A percentile compares a stretch with the other conserved stretches of the same genome.
Conservation (phyloP, 2,797 vertebrate species). For the Mionectes olivaceus region DNA sequence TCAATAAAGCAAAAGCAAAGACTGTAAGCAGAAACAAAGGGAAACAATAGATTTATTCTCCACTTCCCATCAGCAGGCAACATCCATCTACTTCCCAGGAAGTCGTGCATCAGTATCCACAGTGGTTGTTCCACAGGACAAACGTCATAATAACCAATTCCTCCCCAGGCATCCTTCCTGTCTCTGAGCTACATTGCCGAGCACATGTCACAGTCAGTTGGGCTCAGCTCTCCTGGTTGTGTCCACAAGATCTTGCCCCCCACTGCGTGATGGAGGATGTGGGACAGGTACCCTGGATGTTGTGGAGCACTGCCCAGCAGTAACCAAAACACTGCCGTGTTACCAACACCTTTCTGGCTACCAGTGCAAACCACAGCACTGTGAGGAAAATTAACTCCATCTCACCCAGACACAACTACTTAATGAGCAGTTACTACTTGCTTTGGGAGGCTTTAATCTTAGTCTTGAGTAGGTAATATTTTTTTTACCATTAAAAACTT, state of each 20-base stretch:
- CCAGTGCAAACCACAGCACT: neutral
- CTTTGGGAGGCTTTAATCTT: neutral
- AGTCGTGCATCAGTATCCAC: neutral
- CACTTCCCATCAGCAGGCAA: neutral
- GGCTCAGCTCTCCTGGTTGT: neutral
- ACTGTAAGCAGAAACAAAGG: neutral
- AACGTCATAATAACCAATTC: neutral
- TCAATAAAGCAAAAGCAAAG: neutral
- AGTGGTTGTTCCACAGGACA: neutral
- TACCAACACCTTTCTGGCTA: neutral
- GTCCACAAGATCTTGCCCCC: neutral
- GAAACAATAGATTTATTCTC: neutral
- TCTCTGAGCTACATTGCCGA: neutral
- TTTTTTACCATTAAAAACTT: neutral
- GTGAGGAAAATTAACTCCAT: neutral
- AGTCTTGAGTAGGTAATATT: neutral
- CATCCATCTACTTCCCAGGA: neutral
- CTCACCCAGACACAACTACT: neutral
- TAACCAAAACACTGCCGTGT: accelerated
- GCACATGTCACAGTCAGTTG: neutral
- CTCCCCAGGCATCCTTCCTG: neutral
- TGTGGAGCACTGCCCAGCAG: neutral
- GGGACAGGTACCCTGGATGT: neutral
- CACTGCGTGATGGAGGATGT: accelerated
- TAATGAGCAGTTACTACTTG: neutral